Evolutionary conservation across 2,797 vertebrate genomes (phyloP), one percentile per base, ranked within the genome.

Genomic region (Enteromius mattozi): DNA sequence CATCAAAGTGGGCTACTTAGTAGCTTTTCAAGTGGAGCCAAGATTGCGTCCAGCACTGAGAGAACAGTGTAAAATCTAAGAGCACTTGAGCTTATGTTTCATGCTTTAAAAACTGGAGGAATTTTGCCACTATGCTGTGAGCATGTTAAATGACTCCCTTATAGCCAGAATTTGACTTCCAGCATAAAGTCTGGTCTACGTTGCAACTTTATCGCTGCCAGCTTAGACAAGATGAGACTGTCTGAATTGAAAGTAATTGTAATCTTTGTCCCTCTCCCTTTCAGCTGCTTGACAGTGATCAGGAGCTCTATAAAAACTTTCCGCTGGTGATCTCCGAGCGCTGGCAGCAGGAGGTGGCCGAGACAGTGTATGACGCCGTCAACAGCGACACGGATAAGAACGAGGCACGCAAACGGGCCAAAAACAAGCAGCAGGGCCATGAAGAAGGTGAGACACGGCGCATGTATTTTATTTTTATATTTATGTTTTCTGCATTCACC

Each of bases 281-380:
- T 49, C 35, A 99, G 98, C 92, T 99, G 91, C 93, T 99, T 89
- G 98, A 99, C 90, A 97, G 97, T 27, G 98, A 99, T 94, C 98
- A 99, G 93, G 98, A 99, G 79, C 96, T 99, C 24, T 99, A 99
- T 89, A 99, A 97, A 95, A 99, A 99, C 95, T 99, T 99, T 90
- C 98, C 98, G 0, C 89, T 99, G 94, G 97, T 99, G 79, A 98
- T 99, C 91, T 99, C 98, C 0, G 98, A 99, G 91, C 98, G 98
- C 89, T 99, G 98, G 98, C 98, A 99, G 93, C 98, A 99, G 93
- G 98, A 99, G 87, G 97, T 99, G 89, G 97, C 96, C 0, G 98
- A 99, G 92, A 99, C 98, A 0, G 97, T 99, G 54, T 99, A 98
- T 69, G 97, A 99, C 59, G 97, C 97, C 0, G 97, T 99, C 84